Base-by-base conservation (phyloP, 2,888 invertebrate genomes). In the Sesia bembeciformis region DNA sequence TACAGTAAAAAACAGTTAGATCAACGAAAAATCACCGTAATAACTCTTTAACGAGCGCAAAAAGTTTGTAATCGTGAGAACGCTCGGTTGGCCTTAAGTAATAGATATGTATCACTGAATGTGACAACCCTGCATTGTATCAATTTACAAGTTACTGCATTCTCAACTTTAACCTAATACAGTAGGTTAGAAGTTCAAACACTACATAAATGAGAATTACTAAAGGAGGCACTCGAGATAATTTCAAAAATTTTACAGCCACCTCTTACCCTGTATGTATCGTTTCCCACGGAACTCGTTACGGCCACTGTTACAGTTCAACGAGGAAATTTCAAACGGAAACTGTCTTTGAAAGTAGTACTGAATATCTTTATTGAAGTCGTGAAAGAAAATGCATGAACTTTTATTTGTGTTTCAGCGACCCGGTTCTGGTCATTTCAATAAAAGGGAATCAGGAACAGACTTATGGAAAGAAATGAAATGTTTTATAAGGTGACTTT, bases 171-270 rank as follows among this genome's bases (percentile, higher is more conserved):
- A 46, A 46, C 8, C 23, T 46, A 23, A 52, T 56, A 54, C 40
- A 40, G 54, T 58, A 66, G 64, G 63, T 65, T 63, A 57, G 57
- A 61, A 58, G 61, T 58, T 66, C 50, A 54, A 55, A 57, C 53
- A 56, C 51, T 23, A 46, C 23, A 46, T 46, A 46, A 46, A 46
- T 8, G 46, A 46, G 23, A 46, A 46, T 46, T 46, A 46, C 46
- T 4, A 52, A 58, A 54, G 59, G 54, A 57, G 60, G 59, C 64
- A 61, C 62, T 66, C 57, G 54, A 57, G 65, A 63, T 67, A 64
- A 71, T 72, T 71, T 71, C 63, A 64, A 65, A 70, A 74, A 72
- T 66, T 62, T 61, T 64, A 65, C 60, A 56, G 56, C 61, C 57
- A 66, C 62, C 60, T 68, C 62, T 57, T 40, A 54, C 55, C 53